phyloP scores from a whole-genome alignment of 92 coral and sea anemone species.

The Epizoanthus illoricatus region DNA sequence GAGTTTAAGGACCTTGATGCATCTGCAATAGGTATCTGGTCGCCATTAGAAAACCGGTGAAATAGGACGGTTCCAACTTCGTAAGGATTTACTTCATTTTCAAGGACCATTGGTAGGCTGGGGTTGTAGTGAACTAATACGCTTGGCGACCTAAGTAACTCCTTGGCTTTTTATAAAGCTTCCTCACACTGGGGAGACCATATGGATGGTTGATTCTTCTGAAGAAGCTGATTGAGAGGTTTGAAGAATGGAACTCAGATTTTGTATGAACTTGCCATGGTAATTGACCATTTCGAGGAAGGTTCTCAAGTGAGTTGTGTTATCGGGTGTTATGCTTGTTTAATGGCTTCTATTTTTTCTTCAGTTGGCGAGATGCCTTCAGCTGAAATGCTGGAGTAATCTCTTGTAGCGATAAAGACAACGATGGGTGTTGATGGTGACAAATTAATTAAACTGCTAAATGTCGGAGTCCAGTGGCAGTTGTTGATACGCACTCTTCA shows the following conservation, averaged over 20 bases:
- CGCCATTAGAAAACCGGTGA: slow-evolving; percentile 44
- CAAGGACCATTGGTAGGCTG: slow-evolving; percentile 19
- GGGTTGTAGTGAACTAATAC: not conserved
- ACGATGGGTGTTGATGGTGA: slow-evolving; percentile 58
- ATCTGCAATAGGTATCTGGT: slow-evolving; percentile 37
- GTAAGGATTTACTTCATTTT: slow-evolving; percentile 48
- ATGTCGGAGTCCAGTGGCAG: slow-evolving; percentile 50
- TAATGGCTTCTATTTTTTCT: slow-evolving; percentile 64
- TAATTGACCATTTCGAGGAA: slow-evolving; percentile 63
- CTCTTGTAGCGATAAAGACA: slow-evolving; percentile 47
- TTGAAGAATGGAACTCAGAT: slow-evolving; percentile 55
- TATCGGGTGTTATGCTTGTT: slow-evolving; percentile 52
- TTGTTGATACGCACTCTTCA: slow-evolving; percentile 51
- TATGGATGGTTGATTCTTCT: slow-evolving; percentile 34
- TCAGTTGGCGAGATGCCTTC: slow-evolving; percentile 53
- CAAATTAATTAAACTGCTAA: slow-evolving; percentile 41
- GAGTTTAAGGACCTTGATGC: slow-evolving; percentile 37
- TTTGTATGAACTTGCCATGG: slow-evolving; percentile 61
- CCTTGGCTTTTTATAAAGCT: slow-evolving; percentile 30
- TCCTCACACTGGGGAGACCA: slow-evolving; percentile 39
- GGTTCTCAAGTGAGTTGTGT: slow-evolving; percentile 46
- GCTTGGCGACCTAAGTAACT: slow-evolving; percentile 33
- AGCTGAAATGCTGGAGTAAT: slow-evolving; percentile 59
- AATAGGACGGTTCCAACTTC: slow-evolving; percentile 47
- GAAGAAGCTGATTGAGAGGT: slow-evolving; percentile 50